phyloP scores from a whole-genome alignment of 2,888 invertebrate genomes.

The Embidobia sp. region DNA sequence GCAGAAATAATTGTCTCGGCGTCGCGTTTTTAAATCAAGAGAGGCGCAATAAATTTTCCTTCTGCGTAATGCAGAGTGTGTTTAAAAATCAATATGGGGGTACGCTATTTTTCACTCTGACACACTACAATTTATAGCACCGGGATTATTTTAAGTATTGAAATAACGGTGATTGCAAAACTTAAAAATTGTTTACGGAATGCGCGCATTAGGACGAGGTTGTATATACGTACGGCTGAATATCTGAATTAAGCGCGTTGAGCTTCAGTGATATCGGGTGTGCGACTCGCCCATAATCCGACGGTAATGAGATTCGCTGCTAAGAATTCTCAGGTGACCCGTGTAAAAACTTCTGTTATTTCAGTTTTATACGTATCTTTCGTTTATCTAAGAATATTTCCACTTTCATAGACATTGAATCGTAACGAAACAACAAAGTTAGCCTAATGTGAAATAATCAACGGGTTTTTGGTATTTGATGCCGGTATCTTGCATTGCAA shows the following conservation, averaged over 20 bases:
- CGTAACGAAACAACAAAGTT: too few relatives aligned
- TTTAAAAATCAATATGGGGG: too few relatives aligned
- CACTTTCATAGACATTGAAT: too few relatives aligned
- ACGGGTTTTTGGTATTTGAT: too few relatives aligned
- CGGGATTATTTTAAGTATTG: too few relatives aligned
- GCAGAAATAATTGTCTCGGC: constrained; percentile 3
- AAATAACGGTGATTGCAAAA: constrained; percentile 14
- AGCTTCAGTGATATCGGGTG: constrained; percentile 20
- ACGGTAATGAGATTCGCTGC: constrained; percentile 39
- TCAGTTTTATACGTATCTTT: constrained; percentile 5
- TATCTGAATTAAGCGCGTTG: constrained; percentile 26
- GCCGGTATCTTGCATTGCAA: too few relatives aligned
- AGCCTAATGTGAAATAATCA: too few relatives aligned
- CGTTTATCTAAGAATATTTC: background rate
- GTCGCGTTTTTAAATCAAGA: too few relatives aligned
- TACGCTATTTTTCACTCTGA: too few relatives aligned
- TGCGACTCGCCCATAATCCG: constrained; percentile 27
- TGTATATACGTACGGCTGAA: constrained; percentile 17
- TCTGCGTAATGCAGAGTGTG: too few relatives aligned
- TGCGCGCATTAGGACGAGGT: background rate
- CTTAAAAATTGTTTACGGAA: background rate
- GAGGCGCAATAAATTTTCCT: too few relatives aligned
- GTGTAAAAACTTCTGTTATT: constrained; percentile 34
- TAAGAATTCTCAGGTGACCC: constrained; percentile 42
- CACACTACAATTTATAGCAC: too few relatives aligned